A percentile compares a stretch with the other conserved stretches of the same genome.
These are phyloP conservation scores for Onychostruthus taczanowskii DNA, from an alignment of 2,113 vertebrate species.

Conservation along the genomic window DNA sequence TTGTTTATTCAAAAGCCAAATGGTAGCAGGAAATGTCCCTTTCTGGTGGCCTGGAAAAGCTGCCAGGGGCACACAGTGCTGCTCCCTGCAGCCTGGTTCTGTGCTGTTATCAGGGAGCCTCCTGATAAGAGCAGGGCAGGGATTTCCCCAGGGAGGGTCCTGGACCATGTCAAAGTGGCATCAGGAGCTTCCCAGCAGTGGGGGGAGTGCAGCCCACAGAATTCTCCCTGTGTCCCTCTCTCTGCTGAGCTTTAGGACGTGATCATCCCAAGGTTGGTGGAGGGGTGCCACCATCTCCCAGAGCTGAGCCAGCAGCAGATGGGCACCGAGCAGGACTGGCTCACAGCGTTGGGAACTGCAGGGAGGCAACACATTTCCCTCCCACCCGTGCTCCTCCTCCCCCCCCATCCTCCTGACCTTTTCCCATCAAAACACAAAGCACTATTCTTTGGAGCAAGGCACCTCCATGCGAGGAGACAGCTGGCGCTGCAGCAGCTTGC, in stretches of 20 bases:
- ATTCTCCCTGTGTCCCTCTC: neutral
- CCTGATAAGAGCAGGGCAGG: constrained; percentile 6
- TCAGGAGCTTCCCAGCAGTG: neutral
- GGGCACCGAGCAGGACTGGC: neutral
- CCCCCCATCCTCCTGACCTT: neutral
- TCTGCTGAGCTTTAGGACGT: fast-evolving
- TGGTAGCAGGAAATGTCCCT: neutral
- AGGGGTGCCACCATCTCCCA: neutral
- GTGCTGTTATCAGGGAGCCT: neutral
- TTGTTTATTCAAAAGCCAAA: neutral
- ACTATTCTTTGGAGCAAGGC: constrained; percentile 3
- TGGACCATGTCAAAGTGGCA: neutral
- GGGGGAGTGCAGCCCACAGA: neutral
- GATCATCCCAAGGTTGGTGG: neutral
- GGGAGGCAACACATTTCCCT: neutral
- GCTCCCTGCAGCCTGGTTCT: neutral
- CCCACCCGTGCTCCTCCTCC: neutral
- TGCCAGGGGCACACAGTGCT: neutral
- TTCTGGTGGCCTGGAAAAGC: neutral
- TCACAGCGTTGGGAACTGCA: fast-evolving
- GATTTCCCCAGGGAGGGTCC: neutral
- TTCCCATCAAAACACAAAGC: constrained; percentile 38
- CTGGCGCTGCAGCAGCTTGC: neutral
- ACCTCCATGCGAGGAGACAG: constrained; percentile 28
- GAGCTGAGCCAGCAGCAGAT: neutral